A percentile compares a stretch with the other conserved stretches of the same genome.
Conservation (phyloP, 2,113 vertebrate genomes). For the Capreolus pygargus region DNA sequence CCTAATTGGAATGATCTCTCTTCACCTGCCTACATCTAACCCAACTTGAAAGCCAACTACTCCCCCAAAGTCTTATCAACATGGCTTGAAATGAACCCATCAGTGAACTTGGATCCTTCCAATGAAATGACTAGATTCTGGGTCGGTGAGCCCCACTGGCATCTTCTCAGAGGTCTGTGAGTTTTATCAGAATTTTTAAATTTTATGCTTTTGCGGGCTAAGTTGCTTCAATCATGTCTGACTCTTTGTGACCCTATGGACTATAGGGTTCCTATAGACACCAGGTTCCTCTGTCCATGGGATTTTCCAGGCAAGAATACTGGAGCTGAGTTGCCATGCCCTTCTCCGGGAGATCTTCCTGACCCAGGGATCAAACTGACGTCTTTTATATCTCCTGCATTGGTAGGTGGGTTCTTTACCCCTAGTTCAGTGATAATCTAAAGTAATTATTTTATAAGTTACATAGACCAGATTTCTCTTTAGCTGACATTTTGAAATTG, state of each 20-base stretch:
- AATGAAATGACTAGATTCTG: background rate
- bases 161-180: background rate
- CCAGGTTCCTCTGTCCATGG: background rate
- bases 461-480: background rate
- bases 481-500: background rate
- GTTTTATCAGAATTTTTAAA: background rate
- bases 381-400: background rate
- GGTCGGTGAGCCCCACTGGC: background rate
- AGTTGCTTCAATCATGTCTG: background rate
- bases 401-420: background rate
- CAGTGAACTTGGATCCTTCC: background rate
- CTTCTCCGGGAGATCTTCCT: background rate
- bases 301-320: background rate
- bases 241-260: background rate
- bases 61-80: background rate
- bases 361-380: background rate
- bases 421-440: background rate
- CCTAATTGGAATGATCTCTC: background rate
- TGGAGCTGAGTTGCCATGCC: background rate
- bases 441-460: background rate
- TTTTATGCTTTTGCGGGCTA: background rate
- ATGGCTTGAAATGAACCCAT: background rate
- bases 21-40: background rate
- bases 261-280: background rate
- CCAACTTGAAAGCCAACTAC: background rate